Conservation (phyloP, 2,797 vertebrate species). For the Sandelia bainsii region DNA sequence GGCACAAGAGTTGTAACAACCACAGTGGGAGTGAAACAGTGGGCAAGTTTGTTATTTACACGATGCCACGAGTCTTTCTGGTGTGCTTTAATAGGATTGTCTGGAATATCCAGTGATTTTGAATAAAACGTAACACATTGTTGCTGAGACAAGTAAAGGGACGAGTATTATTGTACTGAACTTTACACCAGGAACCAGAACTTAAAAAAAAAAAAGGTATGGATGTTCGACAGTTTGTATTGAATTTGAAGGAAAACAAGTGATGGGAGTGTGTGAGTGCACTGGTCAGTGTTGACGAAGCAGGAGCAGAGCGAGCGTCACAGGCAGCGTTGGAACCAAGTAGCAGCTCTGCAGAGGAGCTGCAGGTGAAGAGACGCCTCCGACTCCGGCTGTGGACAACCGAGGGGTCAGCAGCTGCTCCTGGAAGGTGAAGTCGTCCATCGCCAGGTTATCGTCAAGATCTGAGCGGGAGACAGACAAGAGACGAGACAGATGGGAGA, state of each 20-base stretch:
- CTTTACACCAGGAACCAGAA: conserved; percentile 17
- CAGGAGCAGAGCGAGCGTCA: conserved; percentile 62
- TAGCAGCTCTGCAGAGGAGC: conserved; percentile 44
- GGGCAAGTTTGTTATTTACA: conserved; percentile 68
- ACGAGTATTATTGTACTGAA: conserved; percentile 25
- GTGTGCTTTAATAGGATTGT: conserved; percentile 44
- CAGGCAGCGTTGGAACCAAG: conserved; percentile 42
- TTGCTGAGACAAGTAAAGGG: conserved; percentile 20
- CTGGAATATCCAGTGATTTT: conserved; percentile 36
- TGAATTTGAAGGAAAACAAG: conserved; percentile 8
- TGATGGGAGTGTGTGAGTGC: conserved; percentile 17
- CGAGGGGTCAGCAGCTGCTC: conserved; percentile 86
- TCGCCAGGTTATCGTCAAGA: conserved; percentile 84
- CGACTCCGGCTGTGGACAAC: conserved; percentile 73
- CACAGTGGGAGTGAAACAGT: conserved; percentile 26
- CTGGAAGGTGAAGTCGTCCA: conserved; percentile 88
- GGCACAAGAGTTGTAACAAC: conserved; percentile 22
- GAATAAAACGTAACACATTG: conserved; percentile 32
- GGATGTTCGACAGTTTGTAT: conserved; percentile 26
- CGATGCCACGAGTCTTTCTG: conserved; percentile 35
- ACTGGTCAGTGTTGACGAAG: conserved; percentile 74
- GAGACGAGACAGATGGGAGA: conserved; percentile 37
- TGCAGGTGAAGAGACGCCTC: conserved; percentile 69
- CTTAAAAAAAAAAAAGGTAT: conserved; percentile 20
- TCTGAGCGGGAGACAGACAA: conserved; percentile 72